Conservation (phyloP, 2,113 vertebrate genomes). For the Cygnus atratus region DNA sequence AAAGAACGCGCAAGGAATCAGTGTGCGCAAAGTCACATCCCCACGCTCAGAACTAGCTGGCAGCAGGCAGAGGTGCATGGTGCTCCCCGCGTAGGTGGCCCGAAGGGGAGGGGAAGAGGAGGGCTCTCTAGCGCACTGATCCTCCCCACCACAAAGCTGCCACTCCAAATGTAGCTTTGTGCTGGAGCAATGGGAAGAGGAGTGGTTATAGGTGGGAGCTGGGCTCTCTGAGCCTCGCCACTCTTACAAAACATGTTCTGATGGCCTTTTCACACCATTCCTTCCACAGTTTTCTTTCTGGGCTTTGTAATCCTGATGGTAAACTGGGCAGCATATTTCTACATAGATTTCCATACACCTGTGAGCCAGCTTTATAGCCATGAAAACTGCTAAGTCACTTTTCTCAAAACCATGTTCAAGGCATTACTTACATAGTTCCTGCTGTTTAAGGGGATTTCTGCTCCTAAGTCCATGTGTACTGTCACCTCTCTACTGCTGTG, state of each 20-base stretch:
- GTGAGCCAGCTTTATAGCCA: constrained; percentile 47
- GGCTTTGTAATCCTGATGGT: constrained; percentile 6
- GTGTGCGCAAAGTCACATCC: background rate
- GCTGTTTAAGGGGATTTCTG: constrained; percentile 22
- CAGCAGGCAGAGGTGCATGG: fast-evolving
- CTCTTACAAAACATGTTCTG: background rate
- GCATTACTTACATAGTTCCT: constrained; percentile 41
- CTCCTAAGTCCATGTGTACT: background rate
- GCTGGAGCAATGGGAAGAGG: background rate
- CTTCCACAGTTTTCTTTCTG: background rate
- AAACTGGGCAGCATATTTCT: constrained; percentile 12
- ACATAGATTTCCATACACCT: background rate
- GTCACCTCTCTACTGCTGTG: background rate
- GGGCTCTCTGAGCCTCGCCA: background rate
- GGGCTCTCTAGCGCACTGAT: background rate
- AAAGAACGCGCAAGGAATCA: background rate
- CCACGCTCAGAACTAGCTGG: fast-evolving
- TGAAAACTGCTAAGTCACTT: constrained; percentile 59
- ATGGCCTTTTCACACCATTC: background rate
- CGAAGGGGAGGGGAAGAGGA: fast-evolving
- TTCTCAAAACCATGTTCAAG: constrained; percentile 9
- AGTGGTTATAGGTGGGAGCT: background rate
- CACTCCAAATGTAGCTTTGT: background rate
- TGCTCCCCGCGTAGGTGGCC: background rate
- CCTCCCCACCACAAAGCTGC: background rate